Base-by-base conservation (phyloP, 2,888 invertebrate genomes). In the Deilephila elpenor region DNA sequence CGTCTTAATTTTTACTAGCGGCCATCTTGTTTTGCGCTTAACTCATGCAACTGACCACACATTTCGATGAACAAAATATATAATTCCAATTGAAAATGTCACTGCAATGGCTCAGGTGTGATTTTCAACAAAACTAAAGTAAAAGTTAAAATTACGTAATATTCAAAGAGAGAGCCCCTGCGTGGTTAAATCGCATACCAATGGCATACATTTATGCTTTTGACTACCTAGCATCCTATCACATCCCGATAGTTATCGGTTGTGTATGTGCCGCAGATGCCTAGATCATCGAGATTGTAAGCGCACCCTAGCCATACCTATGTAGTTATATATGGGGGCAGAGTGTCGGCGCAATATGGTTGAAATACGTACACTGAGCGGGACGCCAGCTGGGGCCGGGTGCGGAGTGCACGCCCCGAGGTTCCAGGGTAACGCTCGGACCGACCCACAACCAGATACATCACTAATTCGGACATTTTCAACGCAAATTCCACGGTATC, bases 291-390 rank as follows among this genome's bases (percentile, higher is more conserved):
- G 83, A 80, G 82, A 87, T 85, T 84, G 82, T 79, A 85, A 84
- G 81, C 82, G 83, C 83, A 82, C 77, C 77, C 81, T 83, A 80
- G 77, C 78, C 79, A 90, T 89, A 91, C 86, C 88, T 92, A 92
- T 85, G 86, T 91, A 91, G 83, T 78, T 86, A 89, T 51, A 17
- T 67, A 67, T 51, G 25, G 67, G 80, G 79, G 80, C 82, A 81
- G 82, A 88, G 92, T 93, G 92, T 91, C 93, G 93, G 92, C 92
- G 91, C 93, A 93, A 91, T 92, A 92, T 92, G 93, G 92, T 91
- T 88, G 86, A 85, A 88, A 93, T 94, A 94, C 94, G 92, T 94
- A 95, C 95, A 89, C 93, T 89, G 90, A 87, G 88, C 86, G 85
- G 91, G 90, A 89, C 89, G 88, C 89, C 89, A 89, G 91, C 90